Evolutionary conservation across 2,113 vertebrate genomes (phyloP).

Genomic region (Myanophis thanlyinensis): DNA sequence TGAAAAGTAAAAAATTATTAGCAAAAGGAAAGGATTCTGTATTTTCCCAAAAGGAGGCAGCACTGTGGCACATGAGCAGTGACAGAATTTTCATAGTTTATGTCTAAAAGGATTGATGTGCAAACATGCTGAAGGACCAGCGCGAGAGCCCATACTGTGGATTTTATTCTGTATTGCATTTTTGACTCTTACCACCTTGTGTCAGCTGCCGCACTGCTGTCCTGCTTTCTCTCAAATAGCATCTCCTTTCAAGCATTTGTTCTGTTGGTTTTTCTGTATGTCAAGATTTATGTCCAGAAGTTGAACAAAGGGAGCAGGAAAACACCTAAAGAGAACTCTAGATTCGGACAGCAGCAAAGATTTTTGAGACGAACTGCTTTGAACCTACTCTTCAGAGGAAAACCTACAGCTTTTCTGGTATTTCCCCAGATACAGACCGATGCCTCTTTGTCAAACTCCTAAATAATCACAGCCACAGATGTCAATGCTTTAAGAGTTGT

Average conservation of each 20-base stretch:
- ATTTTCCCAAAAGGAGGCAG: conserved; percentile 68
- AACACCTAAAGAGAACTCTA: neutral
- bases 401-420: conserved; percentile 44
- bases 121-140: neutral
- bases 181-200: neutral
- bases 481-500: conserved; percentile 51
- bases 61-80: conserved; percentile 75
- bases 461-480: conserved; percentile 47
- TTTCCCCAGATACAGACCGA: conserved; percentile 51
- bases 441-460: neutral
- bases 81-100: neutral
- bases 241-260: neutral
- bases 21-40: conserved; percentile 16
- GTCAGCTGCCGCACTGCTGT: neutral
- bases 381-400: conserved; percentile 49
- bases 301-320: neutral
- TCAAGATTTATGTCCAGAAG: neutral
- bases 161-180: neutral
- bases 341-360: conserved; percentile 68
- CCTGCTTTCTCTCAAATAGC: neutral
- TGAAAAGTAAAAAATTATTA: conserved; percentile 7
- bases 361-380: conserved; percentile 58
- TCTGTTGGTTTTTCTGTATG: neutral
- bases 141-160: too few species aligned
- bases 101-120: neutral